These are phyloP conservation scores for Origma solitaria DNA, from an alignment of 2,113 vertebrate species.

Conservation along the genomic window DNA sequence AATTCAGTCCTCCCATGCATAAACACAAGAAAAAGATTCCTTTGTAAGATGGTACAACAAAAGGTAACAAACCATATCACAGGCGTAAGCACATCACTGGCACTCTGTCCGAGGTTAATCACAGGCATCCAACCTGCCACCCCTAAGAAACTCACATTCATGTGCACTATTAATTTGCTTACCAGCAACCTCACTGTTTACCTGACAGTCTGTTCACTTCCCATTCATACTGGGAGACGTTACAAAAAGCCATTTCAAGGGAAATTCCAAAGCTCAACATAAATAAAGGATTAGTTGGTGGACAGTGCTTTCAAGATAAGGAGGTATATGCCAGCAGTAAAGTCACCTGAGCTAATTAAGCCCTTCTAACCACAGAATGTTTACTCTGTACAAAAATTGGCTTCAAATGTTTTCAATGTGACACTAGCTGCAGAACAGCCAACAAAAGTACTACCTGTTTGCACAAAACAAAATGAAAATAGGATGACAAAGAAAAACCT, in stretches of 20 bases:
- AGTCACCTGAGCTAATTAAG: constrained; percentile 50
- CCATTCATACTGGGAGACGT: neutral
- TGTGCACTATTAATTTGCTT: neutral
- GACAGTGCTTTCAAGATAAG: constrained; percentile 44
- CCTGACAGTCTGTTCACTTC: neutral
- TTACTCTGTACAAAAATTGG: constrained; percentile 14
- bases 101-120: neutral
- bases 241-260: constrained; percentile 31
- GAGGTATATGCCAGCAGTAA: neutral
- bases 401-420: neutral
- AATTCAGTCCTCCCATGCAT: neutral
- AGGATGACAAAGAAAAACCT: neutral
- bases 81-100: neutral
- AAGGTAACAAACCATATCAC: neutral
- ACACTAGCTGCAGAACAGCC: neutral
- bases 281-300: constrained; percentile 51
- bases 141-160: neutral
- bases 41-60: neutral
- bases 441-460: constrained; percentile 18
- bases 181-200: neutral
- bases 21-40: constrained; percentile 19
- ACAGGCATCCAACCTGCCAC: neutral
- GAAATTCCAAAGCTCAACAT: constrained; percentile 53
- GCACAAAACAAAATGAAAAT: neutral
- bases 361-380: constrained; percentile 38